Evolutionary conservation across 2,888 invertebrate species (phyloP).

Genomic region (Callinectes sapidus): DNA sequence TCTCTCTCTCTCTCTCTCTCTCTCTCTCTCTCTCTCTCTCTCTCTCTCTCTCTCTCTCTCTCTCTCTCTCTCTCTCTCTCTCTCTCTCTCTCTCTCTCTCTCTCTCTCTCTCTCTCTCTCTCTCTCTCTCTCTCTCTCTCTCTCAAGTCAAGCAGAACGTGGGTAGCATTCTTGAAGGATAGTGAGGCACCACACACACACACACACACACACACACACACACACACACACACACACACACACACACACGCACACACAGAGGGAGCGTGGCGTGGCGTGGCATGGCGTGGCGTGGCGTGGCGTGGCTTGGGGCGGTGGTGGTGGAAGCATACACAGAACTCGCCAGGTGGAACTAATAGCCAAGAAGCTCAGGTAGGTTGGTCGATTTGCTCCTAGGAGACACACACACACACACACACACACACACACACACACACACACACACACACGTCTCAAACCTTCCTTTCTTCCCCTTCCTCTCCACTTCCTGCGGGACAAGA

Average conservation of each 20-base stretch:
- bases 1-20: background rate
- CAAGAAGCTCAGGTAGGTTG: constrained; percentile 28
- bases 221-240: constrained; percentile 21
- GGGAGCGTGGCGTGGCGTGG: background rate
- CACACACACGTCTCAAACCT: background rate
- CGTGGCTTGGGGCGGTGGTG: background rate
- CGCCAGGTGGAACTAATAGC: constrained; percentile 24
- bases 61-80: background rate
- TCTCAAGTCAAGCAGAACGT: background rate
- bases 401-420: constrained; percentile 32
- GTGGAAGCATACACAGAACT: background rate
- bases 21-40: constrained; percentile 1
- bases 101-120: constrained; percentile 1
- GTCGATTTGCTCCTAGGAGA: background rate
- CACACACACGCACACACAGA: background rate
- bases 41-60: background rate
- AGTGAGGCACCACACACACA: background rate
- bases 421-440: constrained; percentile 37
- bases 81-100: background rate
- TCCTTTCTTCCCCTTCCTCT: background rate
- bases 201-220: constrained; percentile 20
- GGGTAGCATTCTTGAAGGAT: background rate
- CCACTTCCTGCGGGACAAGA: background rate
- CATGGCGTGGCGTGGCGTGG: too few species aligned
- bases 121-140: background rate